phyloP scores from a whole-genome alignment of 2,888 invertebrate genomes.

The Rhyacophila evoluta region DNA sequence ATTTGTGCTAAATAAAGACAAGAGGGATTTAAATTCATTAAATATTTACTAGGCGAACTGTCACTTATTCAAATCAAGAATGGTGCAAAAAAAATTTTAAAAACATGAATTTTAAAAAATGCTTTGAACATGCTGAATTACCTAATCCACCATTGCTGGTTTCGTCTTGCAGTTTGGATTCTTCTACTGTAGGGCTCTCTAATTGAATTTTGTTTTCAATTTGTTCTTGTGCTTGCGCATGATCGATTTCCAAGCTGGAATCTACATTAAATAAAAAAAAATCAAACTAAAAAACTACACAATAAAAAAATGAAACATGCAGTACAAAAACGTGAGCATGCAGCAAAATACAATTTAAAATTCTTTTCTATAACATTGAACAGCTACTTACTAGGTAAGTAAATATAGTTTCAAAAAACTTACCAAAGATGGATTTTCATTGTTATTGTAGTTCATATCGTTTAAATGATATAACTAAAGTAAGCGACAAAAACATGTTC shows the following conservation, averaged over 20 bases:
- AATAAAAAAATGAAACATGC: slow-evolving; percentile 43
- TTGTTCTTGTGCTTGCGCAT: slow-evolving; percentile 65
- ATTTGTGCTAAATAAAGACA: too few species aligned
- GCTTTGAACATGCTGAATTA: slow-evolving; percentile 58
- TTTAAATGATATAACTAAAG: too few species aligned
- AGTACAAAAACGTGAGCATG: slow-evolving; percentile 55
- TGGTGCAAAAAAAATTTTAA: slow-evolving; percentile 48
- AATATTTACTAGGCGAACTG: too few species aligned
- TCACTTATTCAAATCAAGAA: too few species aligned
- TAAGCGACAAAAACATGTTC: too few species aligned
- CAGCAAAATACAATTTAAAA: slow-evolving; percentile 52
- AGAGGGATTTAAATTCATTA: too few species aligned
- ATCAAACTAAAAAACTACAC: slow-evolving; percentile 57
- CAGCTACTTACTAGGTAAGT: too few species aligned
- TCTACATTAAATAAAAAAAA: slow-evolving; percentile 63
- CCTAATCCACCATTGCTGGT: slow-evolving; percentile 71
- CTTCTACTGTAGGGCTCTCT: slow-evolving; percentile 66
- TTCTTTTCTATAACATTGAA: neutral
- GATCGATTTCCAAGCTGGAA: slow-evolving; percentile 75
- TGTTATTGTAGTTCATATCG: too few species aligned
- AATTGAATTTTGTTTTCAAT: slow-evolving; percentile 64
- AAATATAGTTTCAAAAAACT: too few species aligned
- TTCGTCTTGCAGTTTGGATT: slow-evolving; percentile 66
- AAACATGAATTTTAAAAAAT: slow-evolving; percentile 48
- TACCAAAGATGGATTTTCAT: too few species aligned